Percentiles rank a stretch among this genome's conserved stretches.
Conservation (phyloP, 2,888 invertebrate genomes). For the Coremacera marginata region DNA sequence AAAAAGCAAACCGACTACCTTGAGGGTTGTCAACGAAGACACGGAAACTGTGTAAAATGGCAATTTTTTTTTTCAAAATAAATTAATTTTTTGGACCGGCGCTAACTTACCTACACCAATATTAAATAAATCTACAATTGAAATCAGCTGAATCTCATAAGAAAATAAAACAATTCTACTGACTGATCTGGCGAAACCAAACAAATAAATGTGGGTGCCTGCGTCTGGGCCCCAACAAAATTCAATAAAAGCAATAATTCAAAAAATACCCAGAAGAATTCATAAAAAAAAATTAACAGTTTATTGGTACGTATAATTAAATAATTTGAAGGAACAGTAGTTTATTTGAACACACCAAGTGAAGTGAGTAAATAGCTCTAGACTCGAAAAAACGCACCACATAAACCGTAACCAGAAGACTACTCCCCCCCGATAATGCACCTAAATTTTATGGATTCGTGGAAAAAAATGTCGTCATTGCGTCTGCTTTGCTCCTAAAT, state of each 20-base stretch:
- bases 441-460: conserved; percentile 51
- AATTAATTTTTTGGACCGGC: not conserved
- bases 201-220: not conserved
- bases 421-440: conserved; percentile 3
- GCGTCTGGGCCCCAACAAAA: conserved; percentile 19
- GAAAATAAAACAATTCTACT: not conserved
- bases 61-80: not conserved
- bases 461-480: conserved; percentile 65
- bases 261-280: conserved; percentile 59
- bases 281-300: conserved; percentile 48
- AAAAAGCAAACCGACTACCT: too few species aligned
- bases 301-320: conserved; percentile 28
- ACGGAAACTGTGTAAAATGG: too few species aligned
- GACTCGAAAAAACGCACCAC: not conserved
- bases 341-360: conserved; percentile 20
- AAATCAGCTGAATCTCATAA: too few species aligned
- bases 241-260: conserved; percentile 53
- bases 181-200: not conserved
- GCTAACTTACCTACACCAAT: conserved; percentile 21
- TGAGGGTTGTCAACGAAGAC: too few species aligned
- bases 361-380: conserved; percentile 15
- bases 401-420: not conserved
- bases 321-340: conserved; percentile 31
- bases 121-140: not conserved
- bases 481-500: conserved; percentile 54